Conservation (phyloP, 2,888 invertebrate species). For the Xanthorhoe spadicearia region DNA sequence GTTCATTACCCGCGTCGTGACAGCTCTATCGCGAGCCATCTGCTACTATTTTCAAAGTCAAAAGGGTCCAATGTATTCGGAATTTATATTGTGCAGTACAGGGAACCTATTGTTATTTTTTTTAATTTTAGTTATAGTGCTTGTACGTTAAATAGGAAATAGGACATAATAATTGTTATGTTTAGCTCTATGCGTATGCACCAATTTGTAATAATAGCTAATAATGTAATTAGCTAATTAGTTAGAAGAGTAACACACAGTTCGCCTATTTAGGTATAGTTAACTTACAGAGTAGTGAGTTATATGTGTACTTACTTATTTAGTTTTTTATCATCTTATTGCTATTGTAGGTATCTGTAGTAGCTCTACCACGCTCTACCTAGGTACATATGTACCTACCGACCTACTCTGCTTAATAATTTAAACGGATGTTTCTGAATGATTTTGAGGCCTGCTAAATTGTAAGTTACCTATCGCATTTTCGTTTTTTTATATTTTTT, state of each 20-base stretch:
- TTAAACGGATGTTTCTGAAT: too few species aligned
- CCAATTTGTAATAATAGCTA: not conserved
- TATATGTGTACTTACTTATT: not conserved
- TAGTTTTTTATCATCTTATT: not conserved
- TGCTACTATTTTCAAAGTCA: conserved; percentile 5
- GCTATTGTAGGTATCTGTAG: too few species aligned
- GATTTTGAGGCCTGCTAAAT: too few species aligned
- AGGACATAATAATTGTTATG: too few species aligned
- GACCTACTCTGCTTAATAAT: not conserved
- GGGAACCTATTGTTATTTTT: not conserved
- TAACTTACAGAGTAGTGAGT: not conserved
- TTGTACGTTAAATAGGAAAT: too few species aligned
- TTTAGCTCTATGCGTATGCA: not conserved
- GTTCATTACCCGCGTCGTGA: conserved; percentile 23
- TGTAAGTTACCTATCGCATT: too few species aligned
- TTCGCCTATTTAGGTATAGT: conserved; percentile 18
- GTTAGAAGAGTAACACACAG: conserved; percentile 9
- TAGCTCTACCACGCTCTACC: too few species aligned
- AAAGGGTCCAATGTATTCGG: conserved; percentile 13
- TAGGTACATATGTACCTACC: not conserved
- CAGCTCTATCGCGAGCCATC: conserved; percentile 3
- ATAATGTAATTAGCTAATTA: conserved; percentile 2
- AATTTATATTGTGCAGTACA: conserved; percentile 1
- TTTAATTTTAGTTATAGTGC: not conserved
- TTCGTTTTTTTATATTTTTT: too few species aligned